Evolutionary conservation across 2,888 invertebrate genomes (phyloP).

Genomic region (Athetis lepigone): DNA sequence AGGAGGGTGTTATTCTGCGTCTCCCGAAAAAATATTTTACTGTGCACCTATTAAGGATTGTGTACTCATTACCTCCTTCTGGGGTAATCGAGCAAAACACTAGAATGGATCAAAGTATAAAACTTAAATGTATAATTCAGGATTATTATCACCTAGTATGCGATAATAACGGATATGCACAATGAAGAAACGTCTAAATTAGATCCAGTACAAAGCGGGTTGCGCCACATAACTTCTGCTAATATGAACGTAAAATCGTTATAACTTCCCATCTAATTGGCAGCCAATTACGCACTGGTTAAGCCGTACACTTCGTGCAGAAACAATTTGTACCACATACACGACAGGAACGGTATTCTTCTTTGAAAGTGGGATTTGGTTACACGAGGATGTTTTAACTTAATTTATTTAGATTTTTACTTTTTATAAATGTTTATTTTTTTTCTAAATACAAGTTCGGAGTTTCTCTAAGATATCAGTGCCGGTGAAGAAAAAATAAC

Average conservation of each 20-base stretch:
- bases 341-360: conserved; percentile 8
- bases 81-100: not conserved
- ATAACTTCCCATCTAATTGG: conserved; percentile 72
- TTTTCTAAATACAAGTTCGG: no score
- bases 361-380: conserved; percentile 22
- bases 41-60: no score
- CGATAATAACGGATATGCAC: conserved; percentile 38
- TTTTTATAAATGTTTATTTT: no score
- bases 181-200: conserved; percentile 59
- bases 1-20: no score
- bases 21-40: no score
- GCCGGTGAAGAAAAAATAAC: no score
- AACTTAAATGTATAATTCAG: conserved; percentile 13
- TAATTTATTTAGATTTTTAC: not conserved
- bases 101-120: not conserved
- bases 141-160: conserved; percentile 14
- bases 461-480: no score
- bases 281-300: conserved; percentile 69
- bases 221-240: conserved; percentile 75
- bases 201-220: conserved; percentile 59
- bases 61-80: no score
- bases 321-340: conserved; percentile 46
- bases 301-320: conserved; percentile 42
- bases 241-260: conserved; percentile 76
- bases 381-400: not conserved